Evolutionary conservation across 2,113 vertebrate genomes (phyloP), one percentile per base, ranked within the genome.

Genomic region (Nanger granti): DNA sequence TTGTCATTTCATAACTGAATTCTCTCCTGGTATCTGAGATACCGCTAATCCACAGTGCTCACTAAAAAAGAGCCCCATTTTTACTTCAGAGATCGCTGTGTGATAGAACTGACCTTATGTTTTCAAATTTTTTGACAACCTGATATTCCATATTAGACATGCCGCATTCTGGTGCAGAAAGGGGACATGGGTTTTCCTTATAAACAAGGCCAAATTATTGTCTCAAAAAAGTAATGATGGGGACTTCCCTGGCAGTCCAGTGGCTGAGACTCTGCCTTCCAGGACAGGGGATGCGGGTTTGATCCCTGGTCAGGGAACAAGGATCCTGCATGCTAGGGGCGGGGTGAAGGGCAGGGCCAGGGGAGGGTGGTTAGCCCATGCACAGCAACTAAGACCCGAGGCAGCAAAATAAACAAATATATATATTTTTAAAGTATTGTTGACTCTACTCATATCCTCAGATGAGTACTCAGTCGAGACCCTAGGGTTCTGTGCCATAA

Each of bases 291-390:
- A 79, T 28, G 73, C 9, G 22, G 20, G 20, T 73, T 24, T 37
- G 0, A 41, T 73, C 2, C 37, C 73, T 28, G 12, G 37, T 28
- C 73, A 79, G 73, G 37, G 73, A 79, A 28, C 7, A 79, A 44
- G 73, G 73, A 79, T 76, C 37, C 73, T 1, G 0, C 73, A 28
- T 76, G 11, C 73, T 26, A 11, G 37, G 11, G 22, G 37, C 37
- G 12, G 0, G 0, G 37, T 14, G n/a, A 12, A 6, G 22, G 37
- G 37, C 10, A 26, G 20, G 18, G 18, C 1, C 0, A 3, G 11
- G 41, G 73, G 6, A 76, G 24, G 24, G 73, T 41, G 69, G 20
- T 73, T 73, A 44, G 41, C 41, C 41, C 41, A 14, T 44, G 41
- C 0, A 7, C 3, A 3, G 24, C 24, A 44, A 79, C 73, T 44